Evolutionary conservation across 2,888 invertebrate species (phyloP).

Genomic region (Philonicus albiceps): DNA sequence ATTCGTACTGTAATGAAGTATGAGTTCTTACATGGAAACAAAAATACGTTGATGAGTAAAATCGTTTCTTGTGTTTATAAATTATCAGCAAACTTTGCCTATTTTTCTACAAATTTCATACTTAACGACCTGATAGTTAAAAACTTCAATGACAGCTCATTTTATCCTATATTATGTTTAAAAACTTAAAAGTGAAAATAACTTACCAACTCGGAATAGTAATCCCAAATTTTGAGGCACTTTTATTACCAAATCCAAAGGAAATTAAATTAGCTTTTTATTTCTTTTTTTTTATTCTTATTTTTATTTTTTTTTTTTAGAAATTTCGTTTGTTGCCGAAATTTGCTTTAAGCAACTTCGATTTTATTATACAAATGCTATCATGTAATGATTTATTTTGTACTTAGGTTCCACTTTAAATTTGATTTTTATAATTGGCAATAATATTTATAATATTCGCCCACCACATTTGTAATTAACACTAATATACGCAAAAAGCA

Average conservation of each 20-base stretch:
- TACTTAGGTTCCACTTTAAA: slow-evolving; percentile 44
- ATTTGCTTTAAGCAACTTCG: background rate
- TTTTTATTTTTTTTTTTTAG: background rate
- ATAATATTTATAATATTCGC: slow-evolving; percentile 37
- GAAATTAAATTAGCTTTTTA: background rate
- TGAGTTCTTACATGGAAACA: too few relatives aligned
- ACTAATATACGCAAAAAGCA: slow-evolving; percentile 14
- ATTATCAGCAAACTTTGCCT: too few relatives aligned
- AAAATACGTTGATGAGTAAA: too few relatives aligned
- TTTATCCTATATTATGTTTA: too few relatives aligned
- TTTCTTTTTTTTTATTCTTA: too few relatives aligned
- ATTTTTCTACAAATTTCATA: too few relatives aligned
- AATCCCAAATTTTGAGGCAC: slow-evolving; percentile 58
- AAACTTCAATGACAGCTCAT: too few relatives aligned
- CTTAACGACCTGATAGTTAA: too few relatives aligned
- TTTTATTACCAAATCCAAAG: slow-evolving; percentile 50
- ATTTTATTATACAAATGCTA: background rate
- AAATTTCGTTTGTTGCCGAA: slow-evolving; percentile 14
- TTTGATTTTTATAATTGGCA: background rate
- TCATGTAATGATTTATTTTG: background rate
- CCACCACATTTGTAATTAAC: slow-evolving; percentile 43
- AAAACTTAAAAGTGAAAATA: background rate
- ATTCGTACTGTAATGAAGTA: too few relatives aligned
- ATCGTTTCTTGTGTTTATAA: too few relatives aligned
- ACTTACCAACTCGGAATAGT: slow-evolving; percentile 55